Evolutionary conservation across 2,113 vertebrate genomes (phyloP), one percentile per base, ranked within the genome.

Genomic region (Sinocyclocheilus maitianheensis): DNA sequence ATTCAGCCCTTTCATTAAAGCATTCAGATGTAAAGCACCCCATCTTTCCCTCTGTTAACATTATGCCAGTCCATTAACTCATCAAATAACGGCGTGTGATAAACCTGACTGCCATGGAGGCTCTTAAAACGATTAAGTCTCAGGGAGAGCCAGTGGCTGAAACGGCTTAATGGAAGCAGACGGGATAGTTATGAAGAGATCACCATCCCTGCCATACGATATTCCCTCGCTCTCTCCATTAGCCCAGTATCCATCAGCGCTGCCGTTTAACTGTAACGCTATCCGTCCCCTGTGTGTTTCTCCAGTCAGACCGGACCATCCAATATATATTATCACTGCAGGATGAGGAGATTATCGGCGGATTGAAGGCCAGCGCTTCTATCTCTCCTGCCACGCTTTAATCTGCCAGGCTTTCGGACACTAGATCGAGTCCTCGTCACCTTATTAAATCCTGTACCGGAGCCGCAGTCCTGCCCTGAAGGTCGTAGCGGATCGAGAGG

Each of bases 271-370:
- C 86, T 94, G 94, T 94, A 94, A 91, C 71, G 88, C 88, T 92
- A 95, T 96, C 93, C 93, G 94, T 96, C 92, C 94, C 91, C 86
- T 79, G n/a, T 90, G 91, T 91, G 90, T 91, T 91, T 92, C 93
- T 71, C 76, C 90, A 90, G 90, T 89, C 87, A 92, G 86, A 92
- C 91, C 93, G 91, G 92, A 92, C 84, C 89, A 93, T 93, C 88
- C 83, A 88, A 55, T 92, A 89, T 91, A 92, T 93, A 94, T 93
- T 95, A 95, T 94, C 90, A 91, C 91, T 81, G 77, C 16, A 78
- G 89, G 92, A 94, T 93, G 93, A 94, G 90, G 89, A 92, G 89
- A 92, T 95, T 92, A 93, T 94, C 93, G 13, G 13, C 72, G 7
- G 84, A 84, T 90, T 89, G 91, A 91, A 90, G 89, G 88, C 90